phyloP scores from a whole-genome alignment of 1,140 invertebrate species.

The Rhyzopertha dominica region DNA sequence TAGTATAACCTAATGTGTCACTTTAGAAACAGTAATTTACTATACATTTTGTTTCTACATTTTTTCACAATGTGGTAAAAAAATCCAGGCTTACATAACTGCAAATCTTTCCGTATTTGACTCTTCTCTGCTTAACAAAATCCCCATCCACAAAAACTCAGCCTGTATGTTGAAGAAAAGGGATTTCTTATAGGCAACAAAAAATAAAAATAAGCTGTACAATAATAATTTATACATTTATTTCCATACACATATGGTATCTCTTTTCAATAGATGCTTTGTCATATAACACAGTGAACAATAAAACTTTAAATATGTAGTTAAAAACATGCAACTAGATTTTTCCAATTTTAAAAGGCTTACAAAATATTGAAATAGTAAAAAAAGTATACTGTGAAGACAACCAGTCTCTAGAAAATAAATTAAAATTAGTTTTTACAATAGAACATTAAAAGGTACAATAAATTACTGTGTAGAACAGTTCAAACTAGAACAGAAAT shows the following conservation, averaged over 20 bases:
- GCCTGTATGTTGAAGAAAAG: too few species aligned
- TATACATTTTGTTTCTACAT: too few species aligned
- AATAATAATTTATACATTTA: too few species aligned
- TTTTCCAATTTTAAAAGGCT: constrained; percentile 22
- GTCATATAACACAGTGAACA: constrained; percentile 32
- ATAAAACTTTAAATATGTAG: constrained; percentile 27
- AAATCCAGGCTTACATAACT: too few species aligned
- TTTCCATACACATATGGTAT: constrained; percentile 9
- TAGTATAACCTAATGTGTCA: too few species aligned
- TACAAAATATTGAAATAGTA: constrained; percentile 16
- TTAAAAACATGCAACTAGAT: constrained; percentile 30
- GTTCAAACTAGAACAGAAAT: constrained; percentile 15
- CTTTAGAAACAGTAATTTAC: too few species aligned
- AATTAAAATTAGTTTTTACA: constrained; percentile 15
- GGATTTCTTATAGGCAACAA: too few species aligned
- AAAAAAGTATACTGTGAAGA: constrained; percentile 15
- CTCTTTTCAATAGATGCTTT: constrained; percentile 27
- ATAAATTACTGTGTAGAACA: constrained; percentile 10
- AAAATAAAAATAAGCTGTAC: too few species aligned
- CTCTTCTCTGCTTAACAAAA: too few species aligned
- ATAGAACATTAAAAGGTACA: constrained; percentile 18
- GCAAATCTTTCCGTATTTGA: too few species aligned
- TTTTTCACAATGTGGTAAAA: too few species aligned
- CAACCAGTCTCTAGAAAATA: constrained; percentile 18
- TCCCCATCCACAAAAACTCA: too few species aligned